These are phyloP conservation scores for Batillaria attramentaria DNA, from an alignment of 1,140 invertebrate species.

Conservation along the genomic window DNA sequence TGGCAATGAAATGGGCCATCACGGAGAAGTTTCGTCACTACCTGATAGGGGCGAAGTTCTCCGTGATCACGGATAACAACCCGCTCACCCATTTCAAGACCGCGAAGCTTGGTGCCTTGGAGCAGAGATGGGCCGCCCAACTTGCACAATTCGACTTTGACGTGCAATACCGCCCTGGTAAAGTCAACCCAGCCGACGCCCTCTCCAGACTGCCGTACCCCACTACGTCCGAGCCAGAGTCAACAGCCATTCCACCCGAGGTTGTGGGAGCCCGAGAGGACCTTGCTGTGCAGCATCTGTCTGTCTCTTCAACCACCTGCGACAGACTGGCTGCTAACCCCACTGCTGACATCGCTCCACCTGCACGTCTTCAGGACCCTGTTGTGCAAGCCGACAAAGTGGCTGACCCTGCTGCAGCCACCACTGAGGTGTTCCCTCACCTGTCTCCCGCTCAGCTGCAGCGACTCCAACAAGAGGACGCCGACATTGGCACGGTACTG, in stretches of 20 bases:
- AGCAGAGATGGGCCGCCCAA: slow-evolving; percentile 45
- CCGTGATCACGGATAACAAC: slow-evolving; percentile 37
- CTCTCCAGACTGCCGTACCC: slow-evolving; percentile 21
- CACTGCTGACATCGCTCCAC: too few relatives aligned
- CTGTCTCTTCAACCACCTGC: too few relatives aligned
- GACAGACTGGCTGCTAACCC: too few relatives aligned
- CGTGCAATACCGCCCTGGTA: slow-evolving; percentile 7
- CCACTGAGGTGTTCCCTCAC: too few relatives aligned
- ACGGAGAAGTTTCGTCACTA: slow-evolving; percentile 47
- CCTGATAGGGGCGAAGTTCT: slow-evolving; percentile 36
- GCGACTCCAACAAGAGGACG: background rate
- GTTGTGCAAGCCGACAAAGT: too few relatives aligned
- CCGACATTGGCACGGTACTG: background rate
- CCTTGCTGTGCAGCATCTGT: too few relatives aligned
- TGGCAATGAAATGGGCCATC: slow-evolving; percentile 31
- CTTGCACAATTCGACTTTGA: slow-evolving; percentile 36
- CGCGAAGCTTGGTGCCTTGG: slow-evolving; percentile 47
- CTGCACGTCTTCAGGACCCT: too few relatives aligned
- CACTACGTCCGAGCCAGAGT: too few relatives aligned
- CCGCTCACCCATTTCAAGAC: slow-evolving; percentile 34
- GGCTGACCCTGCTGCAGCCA: too few relatives aligned
- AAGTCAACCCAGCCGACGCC: slow-evolving; percentile 25
- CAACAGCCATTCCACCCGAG: too few relatives aligned
- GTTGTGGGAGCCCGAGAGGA: too few relatives aligned
- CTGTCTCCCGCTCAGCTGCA: background rate